Evolutionary conservation across 2,113 vertebrate species (phyloP).

Genomic region (Chlorocebus sabaeus): DNA sequence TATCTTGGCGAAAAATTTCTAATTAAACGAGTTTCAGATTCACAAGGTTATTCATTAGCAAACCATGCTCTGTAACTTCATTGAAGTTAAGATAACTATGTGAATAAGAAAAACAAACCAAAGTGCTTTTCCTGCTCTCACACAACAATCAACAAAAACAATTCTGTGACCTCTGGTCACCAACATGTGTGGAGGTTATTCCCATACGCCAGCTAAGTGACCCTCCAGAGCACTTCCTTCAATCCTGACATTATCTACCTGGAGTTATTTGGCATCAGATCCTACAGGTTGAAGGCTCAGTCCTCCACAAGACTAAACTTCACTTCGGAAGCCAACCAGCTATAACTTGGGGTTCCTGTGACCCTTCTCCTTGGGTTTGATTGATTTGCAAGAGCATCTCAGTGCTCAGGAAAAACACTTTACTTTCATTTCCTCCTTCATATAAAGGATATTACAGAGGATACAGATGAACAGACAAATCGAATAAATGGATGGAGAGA

Average conservation of each 20-base stretch:
- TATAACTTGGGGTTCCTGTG: background rate
- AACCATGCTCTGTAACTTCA: background rate
- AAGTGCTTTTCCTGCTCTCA: background rate
- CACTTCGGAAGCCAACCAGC: background rate
- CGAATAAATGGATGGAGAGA: background rate
- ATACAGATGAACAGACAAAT: background rate
- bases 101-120: background rate
- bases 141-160: background rate
- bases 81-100: background rate
- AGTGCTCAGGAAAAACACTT: background rate
- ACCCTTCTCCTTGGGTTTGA: background rate
- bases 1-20: background rate
- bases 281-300: background rate
- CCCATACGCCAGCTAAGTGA: background rate
- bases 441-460: too few species aligned
- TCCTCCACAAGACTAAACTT: background rate
- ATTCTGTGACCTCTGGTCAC: background rate
- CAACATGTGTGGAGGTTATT: background rate
- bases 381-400: background rate
- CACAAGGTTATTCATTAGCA: background rate
- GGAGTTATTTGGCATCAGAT: background rate
- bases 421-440: background rate
- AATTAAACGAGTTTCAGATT: background rate
- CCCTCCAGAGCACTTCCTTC: background rate
- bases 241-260: background rate